Evolutionary conservation across 2,113 vertebrate species (phyloP).

Genomic region (Crotalus helleri): DNA sequence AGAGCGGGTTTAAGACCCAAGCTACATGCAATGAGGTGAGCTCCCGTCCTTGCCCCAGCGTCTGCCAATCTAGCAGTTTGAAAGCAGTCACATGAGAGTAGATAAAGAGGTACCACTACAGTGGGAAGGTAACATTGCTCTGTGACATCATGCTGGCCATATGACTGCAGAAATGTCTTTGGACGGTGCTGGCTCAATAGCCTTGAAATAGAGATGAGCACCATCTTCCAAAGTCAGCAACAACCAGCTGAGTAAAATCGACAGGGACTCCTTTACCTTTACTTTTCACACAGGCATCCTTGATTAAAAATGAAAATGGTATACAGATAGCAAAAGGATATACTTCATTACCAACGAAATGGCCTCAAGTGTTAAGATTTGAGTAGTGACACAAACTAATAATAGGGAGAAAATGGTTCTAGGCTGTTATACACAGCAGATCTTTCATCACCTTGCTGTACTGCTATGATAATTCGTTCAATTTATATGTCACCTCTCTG

Average conservation of each 20-base stretch:
- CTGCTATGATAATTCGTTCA: not conserved
- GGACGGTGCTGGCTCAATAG: not conserved
- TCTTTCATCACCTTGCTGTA: slow-evolving; percentile 36
- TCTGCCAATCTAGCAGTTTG: not conserved
- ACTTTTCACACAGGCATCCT: not conserved
- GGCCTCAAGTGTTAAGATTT: not conserved
- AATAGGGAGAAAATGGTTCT: slow-evolving; percentile 42
- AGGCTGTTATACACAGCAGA: not conserved
- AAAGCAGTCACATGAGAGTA: not conserved
- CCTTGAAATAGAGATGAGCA: not conserved
- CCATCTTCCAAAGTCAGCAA: not conserved
- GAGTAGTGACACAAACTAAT: slow-evolving; percentile 23
- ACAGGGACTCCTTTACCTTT: not conserved
- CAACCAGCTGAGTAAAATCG: not conserved
- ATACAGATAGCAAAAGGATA: slow-evolving; percentile 29
- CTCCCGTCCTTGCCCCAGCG: not conserved
- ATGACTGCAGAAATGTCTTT: not conserved
- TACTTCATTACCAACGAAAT: slow-evolving; percentile 15
- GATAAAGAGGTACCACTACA: not conserved
- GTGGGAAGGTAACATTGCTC: not conserved
- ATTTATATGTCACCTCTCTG: not conserved
- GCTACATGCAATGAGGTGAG: not conserved
- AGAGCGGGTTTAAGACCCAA: not conserved
- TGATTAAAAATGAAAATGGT: not conserved
- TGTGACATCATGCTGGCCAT: not conserved